A percentile compares a stretch with the other conserved stretches of the same genome.
Evolutionary conservation across 2,797 vertebrate species (phyloP).

Genomic region (Pseudochirops corinnae): DNA sequence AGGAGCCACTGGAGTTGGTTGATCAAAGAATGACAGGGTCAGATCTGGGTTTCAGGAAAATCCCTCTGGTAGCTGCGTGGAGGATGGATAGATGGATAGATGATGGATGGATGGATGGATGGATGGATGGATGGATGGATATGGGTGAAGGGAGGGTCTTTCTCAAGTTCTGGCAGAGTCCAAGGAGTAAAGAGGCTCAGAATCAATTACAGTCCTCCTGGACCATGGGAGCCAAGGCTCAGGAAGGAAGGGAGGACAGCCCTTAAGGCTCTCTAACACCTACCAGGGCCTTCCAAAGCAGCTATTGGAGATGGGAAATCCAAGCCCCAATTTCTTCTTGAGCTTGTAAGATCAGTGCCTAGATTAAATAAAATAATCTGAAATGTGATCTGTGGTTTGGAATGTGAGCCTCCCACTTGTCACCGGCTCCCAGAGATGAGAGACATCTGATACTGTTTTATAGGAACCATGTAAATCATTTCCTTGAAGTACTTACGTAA

Average conservation of each 20-base stretch:
- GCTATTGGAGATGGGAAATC: not conserved
- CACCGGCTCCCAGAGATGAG: not conserved
- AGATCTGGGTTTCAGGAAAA: not conserved
- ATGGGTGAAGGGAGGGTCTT: not conserved
- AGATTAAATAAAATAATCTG: not conserved
- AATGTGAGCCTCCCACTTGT: not conserved
- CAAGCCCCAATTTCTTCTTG: not conserved
- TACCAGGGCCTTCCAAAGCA: not conserved
- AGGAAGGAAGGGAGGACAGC: not conserved
- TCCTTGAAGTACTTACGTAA: not conserved
- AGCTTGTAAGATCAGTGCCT: not conserved
- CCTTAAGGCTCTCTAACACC: not conserved
- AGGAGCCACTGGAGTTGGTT: not conserved
- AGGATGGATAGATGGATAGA: not conserved
- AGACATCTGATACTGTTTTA: not conserved
- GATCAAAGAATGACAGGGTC: not conserved
- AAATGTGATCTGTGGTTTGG: not conserved
- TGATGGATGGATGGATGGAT: too few relatives aligned
- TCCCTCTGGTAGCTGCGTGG: not conserved
- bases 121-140: too few relatives aligned
- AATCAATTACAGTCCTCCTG: not conserved
- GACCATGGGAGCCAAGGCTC: not conserved
- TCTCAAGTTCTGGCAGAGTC: not conserved
- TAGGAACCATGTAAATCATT: not conserved
- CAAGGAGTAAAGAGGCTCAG: not conserved